Percentiles rank a stretch among this genome's conserved stretches.
Evolutionary conservation across 53 echinoderm and acorn worm genomes (phyloP).

Genomic region (Actinopyga echinites): DNA sequence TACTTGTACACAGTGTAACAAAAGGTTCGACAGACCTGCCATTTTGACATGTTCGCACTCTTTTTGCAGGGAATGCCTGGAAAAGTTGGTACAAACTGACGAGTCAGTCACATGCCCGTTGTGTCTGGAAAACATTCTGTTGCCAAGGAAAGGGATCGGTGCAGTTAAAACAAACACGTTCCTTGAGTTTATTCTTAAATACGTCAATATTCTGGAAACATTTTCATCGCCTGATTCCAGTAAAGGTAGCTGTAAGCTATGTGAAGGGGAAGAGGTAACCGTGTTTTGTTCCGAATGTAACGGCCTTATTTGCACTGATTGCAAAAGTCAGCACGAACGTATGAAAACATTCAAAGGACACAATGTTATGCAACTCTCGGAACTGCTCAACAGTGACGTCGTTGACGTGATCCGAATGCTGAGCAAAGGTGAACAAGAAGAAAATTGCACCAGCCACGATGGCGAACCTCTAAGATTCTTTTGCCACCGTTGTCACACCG

Average conservation of each 20-base stretch:
- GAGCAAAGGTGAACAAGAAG: slow-evolving; percentile 25
- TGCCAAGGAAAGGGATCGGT: slow-evolving; percentile 1
- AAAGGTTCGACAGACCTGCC: not conserved
- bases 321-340: slow-evolving; percentile 18
- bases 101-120: not conserved
- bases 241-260: slow-evolving; percentile 17
- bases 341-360: slow-evolving; percentile 42
- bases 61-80: slow-evolving; percentile 12
- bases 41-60: slow-evolving; percentile 35
- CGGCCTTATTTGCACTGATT: slow-evolving; percentile 10
- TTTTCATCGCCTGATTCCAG: not conserved
- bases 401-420: not conserved
- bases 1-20: not conserved
- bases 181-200: slow-evolving; percentile 14
- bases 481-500: slow-evolving; percentile 2
- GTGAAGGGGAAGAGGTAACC: slow-evolving; percentile 10
- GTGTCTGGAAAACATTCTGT: slow-evolving; percentile 6
- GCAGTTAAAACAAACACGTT: slow-evolving; percentile 15
- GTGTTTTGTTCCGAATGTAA: slow-evolving; percentile 7
- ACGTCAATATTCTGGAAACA: not conserved
- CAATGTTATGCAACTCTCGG: not conserved
- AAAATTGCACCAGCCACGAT: not conserved
- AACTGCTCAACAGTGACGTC: not conserved
- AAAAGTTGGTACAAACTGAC: not conserved
- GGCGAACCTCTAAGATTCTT: slow-evolving; percentile 28